Conservation (phyloP, 53 echinoderm and acorn worm genomes). For the Pentamera pediparva region DNA sequence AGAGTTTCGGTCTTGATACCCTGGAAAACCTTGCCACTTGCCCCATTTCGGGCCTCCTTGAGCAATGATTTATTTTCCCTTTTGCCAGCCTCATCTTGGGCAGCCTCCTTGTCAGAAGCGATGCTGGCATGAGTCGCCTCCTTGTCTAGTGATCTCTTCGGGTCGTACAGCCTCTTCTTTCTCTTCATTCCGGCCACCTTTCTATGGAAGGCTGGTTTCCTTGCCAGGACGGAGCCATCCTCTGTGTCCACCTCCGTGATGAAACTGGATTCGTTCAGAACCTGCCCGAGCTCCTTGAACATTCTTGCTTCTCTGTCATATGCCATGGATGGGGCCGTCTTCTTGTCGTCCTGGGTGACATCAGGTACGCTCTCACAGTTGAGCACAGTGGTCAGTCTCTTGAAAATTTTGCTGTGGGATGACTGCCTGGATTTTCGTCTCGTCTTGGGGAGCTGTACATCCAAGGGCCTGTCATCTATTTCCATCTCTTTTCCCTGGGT, state of each 20-base stretch:
- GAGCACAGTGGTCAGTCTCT: not conserved
- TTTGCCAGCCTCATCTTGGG: not conserved
- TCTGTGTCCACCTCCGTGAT: not conserved
- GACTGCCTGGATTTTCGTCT: slow-evolving; percentile 4
- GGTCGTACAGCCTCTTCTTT: slow-evolving; percentile 14
- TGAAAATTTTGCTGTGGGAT: not conserved
- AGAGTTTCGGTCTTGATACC: slow-evolving; percentile 10
- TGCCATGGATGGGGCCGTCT: too few relatives aligned
- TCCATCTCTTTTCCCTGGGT: not conserved
- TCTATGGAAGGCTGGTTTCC: slow-evolving; percentile 3
- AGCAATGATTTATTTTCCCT: not conserved
- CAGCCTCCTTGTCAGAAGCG: not conserved
- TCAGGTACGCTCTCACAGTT: not conserved
- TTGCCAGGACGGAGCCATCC: not conserved
- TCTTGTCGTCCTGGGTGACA: not conserved
- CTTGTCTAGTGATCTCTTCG: slow-evolving; percentile 21
- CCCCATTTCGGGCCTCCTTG: not conserved
- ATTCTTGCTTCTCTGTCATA: too few relatives aligned
- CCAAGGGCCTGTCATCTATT: too few relatives aligned
- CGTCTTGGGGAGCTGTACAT: not conserved
- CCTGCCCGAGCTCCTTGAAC: slow-evolving; percentile 9
- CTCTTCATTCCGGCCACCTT: not conserved
- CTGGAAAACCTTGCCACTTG: not conserved
- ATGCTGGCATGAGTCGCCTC: not conserved
- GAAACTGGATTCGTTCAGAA: slow-evolving; percentile 2